Conservation (phyloP, 2,113 vertebrate species). For the Chloropsis cyanopogon region DNA sequence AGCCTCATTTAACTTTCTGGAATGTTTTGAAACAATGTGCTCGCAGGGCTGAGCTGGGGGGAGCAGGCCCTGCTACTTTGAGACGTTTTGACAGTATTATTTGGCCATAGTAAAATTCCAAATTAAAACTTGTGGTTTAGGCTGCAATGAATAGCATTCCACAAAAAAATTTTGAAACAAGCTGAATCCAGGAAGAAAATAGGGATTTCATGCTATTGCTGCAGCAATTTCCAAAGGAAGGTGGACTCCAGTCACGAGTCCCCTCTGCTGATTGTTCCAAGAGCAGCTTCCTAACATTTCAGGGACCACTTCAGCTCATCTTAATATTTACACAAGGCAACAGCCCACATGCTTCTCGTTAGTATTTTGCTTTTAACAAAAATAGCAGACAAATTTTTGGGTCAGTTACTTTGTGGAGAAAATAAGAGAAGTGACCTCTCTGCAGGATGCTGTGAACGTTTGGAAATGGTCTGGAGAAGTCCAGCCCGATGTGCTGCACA, state of each 20-base stretch:
- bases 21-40: conserved; percentile 28
- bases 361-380: not conserved
- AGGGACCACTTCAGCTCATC: not conserved
- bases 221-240: not conserved
- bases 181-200: not conserved
- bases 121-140: conserved; percentile 59
- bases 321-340: not conserved
- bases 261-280: not conserved
- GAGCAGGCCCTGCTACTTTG: not conserved
- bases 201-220: not conserved
- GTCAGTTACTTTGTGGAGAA: not conserved
- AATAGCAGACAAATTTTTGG: not conserved
- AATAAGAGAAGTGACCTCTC: not conserved
- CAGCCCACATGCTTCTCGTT: not conserved
- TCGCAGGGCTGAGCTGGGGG: not conserved
- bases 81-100: not conserved
- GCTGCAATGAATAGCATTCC: not conserved
- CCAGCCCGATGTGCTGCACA: accelerated
- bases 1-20: not conserved
- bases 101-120: conserved; percentile 58
- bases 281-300: not conserved
- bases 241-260: not conserved
- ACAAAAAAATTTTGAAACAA: not conserved
- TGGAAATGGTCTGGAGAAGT: not conserved
- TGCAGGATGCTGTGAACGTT: not conserved